Evolutionary conservation across 2,797 vertebrate species (phyloP).

Genomic region (Sebastes itinus): DNA sequence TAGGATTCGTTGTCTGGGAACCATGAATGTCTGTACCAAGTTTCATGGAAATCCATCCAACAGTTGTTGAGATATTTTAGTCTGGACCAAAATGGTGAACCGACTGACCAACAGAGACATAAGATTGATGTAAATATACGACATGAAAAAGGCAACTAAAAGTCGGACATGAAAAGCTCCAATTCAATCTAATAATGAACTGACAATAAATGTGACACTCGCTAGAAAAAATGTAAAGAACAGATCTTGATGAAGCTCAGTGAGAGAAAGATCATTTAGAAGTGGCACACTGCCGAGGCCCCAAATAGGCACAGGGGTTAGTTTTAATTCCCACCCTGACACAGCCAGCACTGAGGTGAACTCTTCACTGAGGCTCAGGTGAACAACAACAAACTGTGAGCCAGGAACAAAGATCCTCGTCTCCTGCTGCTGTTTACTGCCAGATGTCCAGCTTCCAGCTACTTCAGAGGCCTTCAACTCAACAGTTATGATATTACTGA

Average conservation of each 20-base stretch:
- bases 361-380: not conserved
- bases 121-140: not conserved
- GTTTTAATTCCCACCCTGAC: not conserved
- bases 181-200: not conserved
- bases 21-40: not conserved
- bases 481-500: not conserved
- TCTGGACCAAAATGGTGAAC: not conserved
- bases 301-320: not conserved
- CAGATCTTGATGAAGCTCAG: not conserved
- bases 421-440: not conserved
- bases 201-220: not conserved
- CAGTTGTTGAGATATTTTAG: not conserved
- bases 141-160: not conserved
- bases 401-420: not conserved
- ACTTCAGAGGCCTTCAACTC: not conserved
- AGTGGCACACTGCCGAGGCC: not conserved
- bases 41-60: not conserved
- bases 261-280: not conserved
- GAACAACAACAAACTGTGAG: conserved; percentile 9
- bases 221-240: not conserved
- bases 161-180: not conserved
- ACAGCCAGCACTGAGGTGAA: not conserved
- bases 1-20: not conserved
- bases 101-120: not conserved
- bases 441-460: not conserved